A percentile compares a stretch with the other conserved stretches of the same genome.
These are phyloP conservation scores for Carettochelys insculpta DNA, from an alignment of 2,113 vertebrate species.

Conservation along the genomic window DNA sequence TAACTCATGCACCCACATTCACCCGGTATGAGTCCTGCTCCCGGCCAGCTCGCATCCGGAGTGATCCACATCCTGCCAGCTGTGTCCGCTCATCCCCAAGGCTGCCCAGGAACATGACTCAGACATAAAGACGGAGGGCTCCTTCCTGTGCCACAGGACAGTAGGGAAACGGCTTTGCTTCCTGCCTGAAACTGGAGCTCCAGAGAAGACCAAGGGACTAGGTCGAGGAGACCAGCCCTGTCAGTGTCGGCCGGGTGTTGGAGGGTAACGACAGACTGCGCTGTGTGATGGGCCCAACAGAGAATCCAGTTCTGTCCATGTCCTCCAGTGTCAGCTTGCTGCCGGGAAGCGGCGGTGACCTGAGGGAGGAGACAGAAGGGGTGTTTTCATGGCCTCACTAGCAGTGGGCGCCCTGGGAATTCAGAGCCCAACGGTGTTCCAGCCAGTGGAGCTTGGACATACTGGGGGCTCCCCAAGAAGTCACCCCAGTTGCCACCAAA, in stretches of 20 bases:
- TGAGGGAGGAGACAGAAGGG: neutral
- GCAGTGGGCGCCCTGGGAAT: neutral
- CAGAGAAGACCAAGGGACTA: neutral
- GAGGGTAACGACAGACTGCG: neutral
- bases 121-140: neutral
- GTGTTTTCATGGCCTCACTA: neutral
- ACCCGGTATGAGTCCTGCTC: neutral
- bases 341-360: conserved; percentile 34
- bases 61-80: neutral
- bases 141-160: neutral
- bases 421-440: too few relatives aligned
- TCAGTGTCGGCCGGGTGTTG: neutral
- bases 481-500: neutral
- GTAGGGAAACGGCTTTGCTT: neutral
- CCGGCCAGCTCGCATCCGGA: neutral
- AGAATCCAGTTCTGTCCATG: neutral
- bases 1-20: neutral
- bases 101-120: neutral
- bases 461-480: neutral
- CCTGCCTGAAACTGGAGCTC: neutral
- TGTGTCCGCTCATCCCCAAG: neutral
- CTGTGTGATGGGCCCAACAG: too few relatives aligned
- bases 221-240: neutral
- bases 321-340: conserved; percentile 19
- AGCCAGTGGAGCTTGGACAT: neutral